Percentiles rank a stretch among this genome's conserved stretches.
These are phyloP conservation scores for Uloborus plumipes DNA, from an alignment of 2,888 invertebrate species.

Conservation along the genomic window DNA sequence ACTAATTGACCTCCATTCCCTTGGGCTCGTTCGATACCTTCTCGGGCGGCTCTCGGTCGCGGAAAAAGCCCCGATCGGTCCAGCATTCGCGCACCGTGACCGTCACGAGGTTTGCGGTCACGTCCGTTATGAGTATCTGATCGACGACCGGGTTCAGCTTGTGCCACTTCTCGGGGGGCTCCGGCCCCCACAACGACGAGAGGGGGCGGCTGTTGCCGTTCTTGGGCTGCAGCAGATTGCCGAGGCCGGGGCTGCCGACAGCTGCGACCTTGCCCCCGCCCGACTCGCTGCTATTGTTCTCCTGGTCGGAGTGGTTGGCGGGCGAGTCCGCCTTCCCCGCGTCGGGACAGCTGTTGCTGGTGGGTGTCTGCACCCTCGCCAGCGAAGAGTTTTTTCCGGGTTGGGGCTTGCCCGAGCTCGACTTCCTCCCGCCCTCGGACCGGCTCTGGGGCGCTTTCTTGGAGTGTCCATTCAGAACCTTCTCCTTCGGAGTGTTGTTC, in stretches of 20 bases:
- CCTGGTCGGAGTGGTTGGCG: conserved; percentile 65
- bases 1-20: too few species aligned
- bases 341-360: background rate
- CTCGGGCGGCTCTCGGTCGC: conserved; percentile 38
- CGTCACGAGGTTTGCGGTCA: conserved; percentile 92
- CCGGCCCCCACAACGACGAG: conserved; percentile 1
- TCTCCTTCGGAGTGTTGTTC: conserved; percentile 14
- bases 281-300: conserved; percentile 51
- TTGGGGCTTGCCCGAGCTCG: background rate
- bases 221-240: conserved; percentile 33
- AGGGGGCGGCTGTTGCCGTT: conserved; percentile 29
- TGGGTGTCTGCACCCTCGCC: background rate
- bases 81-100: conserved; percentile 96
- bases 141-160: conserved; percentile 74
- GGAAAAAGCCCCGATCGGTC: conserved; percentile 92
- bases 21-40: background rate
- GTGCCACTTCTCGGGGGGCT: conserved; percentile 82
- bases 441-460: background rate
- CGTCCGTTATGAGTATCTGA: conserved; percentile 96
- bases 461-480: background rate
- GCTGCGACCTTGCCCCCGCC: too few species aligned
- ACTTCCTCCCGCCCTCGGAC: background rate
- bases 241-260: background rate
- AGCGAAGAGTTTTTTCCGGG: background rate
- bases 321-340: conserved; percentile 43